Conservation (phyloP, 2,797 vertebrate species). For the Chlorospingus flavigularis region DNA sequence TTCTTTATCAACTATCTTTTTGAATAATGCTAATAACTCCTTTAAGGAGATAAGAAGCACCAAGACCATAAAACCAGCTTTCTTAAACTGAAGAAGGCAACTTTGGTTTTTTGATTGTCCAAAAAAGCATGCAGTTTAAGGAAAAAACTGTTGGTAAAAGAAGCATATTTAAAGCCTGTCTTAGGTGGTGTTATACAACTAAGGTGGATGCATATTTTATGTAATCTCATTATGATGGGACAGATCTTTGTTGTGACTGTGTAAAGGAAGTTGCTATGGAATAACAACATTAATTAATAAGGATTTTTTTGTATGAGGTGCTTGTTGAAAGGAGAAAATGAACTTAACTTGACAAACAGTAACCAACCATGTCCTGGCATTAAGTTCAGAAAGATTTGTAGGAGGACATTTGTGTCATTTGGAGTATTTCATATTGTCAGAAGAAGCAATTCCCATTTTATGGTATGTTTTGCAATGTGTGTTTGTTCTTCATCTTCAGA, state of each 20-base stretch:
- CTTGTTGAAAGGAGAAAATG: conserved; percentile 29
- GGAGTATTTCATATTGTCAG: not conserved
- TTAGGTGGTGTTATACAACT: not conserved
- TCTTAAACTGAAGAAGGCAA: not conserved
- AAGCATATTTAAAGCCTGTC: not conserved
- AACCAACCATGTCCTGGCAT: not conserved
- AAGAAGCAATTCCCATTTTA: not conserved
- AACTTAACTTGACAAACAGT: not conserved
- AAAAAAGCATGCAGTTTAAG: not conserved
- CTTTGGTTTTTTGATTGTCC: conserved; percentile 2
- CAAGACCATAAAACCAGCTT: not conserved
- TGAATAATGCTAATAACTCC: conserved; percentile 71
- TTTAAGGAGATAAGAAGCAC: conserved; percentile 72
- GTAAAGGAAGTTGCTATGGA: conserved; percentile 37
- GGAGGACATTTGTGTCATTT: conserved; percentile 5
- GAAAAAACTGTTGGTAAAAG: not conserved
- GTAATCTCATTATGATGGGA: not conserved
- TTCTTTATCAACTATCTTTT: conserved; percentile 73
- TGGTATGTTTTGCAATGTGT: not conserved
- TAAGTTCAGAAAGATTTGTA: not conserved
- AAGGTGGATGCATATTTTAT: not conserved
- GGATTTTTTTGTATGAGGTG: not conserved
- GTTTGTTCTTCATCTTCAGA: not conserved
- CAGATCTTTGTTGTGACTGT: conserved; percentile 11
- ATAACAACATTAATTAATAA: conserved; percentile 39